Evolutionary conservation across 2,797 vertebrate genomes (phyloP).

Genomic region (Coluber constrictor): DNA sequence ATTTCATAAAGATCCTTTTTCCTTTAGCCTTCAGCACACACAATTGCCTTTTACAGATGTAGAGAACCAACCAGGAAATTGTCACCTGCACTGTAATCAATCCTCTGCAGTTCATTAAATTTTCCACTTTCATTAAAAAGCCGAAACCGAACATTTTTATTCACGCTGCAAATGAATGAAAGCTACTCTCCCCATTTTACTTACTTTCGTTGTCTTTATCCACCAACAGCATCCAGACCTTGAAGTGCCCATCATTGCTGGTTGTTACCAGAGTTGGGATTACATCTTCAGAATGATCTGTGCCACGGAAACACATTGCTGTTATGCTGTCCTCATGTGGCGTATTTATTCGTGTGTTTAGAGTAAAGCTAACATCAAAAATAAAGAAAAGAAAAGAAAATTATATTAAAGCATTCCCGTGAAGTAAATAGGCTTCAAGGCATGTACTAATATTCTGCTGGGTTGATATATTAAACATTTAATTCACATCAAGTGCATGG

Average conservation of each 20-base stretch:
- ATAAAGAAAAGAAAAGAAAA: neutral
- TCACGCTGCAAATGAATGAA: neutral
- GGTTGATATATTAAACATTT: neutral
- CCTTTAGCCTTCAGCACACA: too few species aligned
- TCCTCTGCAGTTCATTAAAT: too few species aligned
- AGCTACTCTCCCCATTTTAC: neutral
- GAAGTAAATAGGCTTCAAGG: neutral
- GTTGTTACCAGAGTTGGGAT: constrained; percentile 81
- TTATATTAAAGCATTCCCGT: neutral
- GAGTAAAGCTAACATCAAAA: constrained; percentile 77
- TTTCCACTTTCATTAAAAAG: too few species aligned
- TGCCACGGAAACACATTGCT: constrained; percentile 81
- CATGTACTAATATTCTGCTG: fast-evolving
- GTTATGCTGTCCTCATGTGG: constrained; percentile 85
- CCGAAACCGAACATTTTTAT: neutral
- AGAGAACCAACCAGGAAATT: too few species aligned
- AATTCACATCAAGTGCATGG: neutral
- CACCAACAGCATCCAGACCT: constrained; percentile 84
- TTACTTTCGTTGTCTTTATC: constrained; percentile 79
- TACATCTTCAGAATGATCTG: constrained; percentile 56
- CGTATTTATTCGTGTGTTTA: constrained; percentile 86
- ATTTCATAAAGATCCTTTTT: too few species aligned
- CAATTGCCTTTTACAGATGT: too few species aligned
- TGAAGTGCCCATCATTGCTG: constrained; percentile 85
- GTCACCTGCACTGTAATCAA: too few species aligned